These are phyloP conservation scores for Siphamia tubifer DNA, from an alignment of 2,113 vertebrate genomes.

Conservation along the genomic window DNA sequence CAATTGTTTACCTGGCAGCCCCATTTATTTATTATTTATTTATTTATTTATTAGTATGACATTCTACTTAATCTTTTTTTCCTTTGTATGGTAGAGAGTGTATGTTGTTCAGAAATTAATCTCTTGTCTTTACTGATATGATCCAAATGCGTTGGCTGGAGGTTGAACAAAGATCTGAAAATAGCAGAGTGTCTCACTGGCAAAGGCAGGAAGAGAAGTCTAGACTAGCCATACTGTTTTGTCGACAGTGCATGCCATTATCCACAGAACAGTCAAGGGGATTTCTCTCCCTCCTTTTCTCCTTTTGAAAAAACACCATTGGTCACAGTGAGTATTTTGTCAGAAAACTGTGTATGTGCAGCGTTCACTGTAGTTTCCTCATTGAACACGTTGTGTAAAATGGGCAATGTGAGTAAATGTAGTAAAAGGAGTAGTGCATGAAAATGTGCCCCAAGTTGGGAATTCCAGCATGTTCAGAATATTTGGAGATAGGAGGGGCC, in stretches of 20 bases:
- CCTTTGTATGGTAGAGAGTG: neutral
- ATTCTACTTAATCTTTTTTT: no score
- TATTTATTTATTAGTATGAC: no score
- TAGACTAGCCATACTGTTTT: constrained; percentile 70
- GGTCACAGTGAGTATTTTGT: constrained; percentile 64
- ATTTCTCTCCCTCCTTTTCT: constrained; percentile 58
- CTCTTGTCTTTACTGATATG: neutral
- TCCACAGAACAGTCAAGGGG: constrained; percentile 37
- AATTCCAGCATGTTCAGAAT: constrained; percentile 80
- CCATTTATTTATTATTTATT: neutral
- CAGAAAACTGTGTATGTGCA: constrained; percentile 19
- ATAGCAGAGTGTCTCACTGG: constrained; percentile 23
- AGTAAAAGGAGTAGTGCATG: constrained; percentile 7
- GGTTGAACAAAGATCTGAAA: constrained; percentile 34
- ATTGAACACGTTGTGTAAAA: constrained; percentile 26
- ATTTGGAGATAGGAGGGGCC: constrained; percentile 77
- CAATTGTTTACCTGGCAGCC: constrained; percentile 53
- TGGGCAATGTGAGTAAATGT: neutral
- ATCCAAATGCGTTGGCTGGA: constrained; percentile 15
- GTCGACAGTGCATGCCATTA: constrained; percentile 70
- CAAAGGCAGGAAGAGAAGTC: constrained; percentile 58
- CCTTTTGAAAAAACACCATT: constrained; percentile 38
- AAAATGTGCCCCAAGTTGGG: constrained; percentile 59
- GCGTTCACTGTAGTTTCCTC: no score
- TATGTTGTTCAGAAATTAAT: neutral